Conservation (phyloP, 2,888 invertebrate species). For the Augiades crinisus region DNA sequence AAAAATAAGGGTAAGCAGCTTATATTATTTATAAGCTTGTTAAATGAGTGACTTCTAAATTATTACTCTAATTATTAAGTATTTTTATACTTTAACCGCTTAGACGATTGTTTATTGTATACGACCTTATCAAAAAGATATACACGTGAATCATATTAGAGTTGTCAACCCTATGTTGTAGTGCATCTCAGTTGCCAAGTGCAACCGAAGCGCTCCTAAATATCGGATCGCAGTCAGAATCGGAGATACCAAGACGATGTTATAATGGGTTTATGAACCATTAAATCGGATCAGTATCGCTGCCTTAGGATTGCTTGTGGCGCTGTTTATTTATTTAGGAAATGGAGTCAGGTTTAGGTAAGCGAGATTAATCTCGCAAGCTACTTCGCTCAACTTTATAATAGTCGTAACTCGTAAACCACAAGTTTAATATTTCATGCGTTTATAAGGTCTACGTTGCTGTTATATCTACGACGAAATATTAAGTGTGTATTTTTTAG, state of each 20-base stretch:
- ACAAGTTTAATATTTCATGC: not conserved
- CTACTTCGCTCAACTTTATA: not conserved
- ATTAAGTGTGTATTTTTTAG: no score
- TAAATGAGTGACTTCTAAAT: no score
- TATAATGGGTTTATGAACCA: constrained; percentile 19
- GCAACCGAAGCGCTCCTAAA: constrained; percentile 15
- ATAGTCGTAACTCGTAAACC: not conserved
- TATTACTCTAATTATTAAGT: no score
- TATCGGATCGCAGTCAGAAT: constrained; percentile 18
- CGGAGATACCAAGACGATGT: constrained; percentile 22
- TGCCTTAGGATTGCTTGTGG: not conserved
- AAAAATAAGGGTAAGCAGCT: no score
- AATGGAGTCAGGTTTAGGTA: not conserved
- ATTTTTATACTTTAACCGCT: no score
- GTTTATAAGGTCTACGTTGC: no score
- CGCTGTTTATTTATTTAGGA: constrained; percentile 2
- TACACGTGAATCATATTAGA: no score
- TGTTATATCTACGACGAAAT: no score
- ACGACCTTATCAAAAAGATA: no score
- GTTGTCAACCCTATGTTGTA: constrained; percentile 12
- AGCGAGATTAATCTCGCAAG: not conserved
- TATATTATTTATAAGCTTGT: no score
- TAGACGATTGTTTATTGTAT: no score
- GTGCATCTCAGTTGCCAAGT: constrained; percentile 19
- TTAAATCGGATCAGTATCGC: constrained; percentile 14